Base-by-base conservation (phyloP, 2,888 invertebrate genomes). In the Drosophila picticornis region DNA sequence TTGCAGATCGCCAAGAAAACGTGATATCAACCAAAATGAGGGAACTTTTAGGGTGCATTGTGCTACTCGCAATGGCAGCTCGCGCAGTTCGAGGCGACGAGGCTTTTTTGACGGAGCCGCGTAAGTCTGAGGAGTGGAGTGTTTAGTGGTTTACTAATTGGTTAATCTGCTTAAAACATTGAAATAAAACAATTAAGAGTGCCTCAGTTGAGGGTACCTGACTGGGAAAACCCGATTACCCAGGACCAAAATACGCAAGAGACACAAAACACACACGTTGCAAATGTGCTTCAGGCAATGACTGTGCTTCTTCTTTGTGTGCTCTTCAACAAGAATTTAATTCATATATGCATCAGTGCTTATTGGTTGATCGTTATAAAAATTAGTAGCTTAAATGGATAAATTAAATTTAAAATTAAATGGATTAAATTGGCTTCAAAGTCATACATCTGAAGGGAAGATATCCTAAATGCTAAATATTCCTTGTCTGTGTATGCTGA, bases 91-190 rank as follows among this genome's bases (percentile, higher is more conserved):
- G 70, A 66, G 66, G 71, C 61, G 85, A 90, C n/a, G 87, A 90
- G 34, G 82, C 63, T 36, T 91, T 86, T 75, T 56, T 91, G 68
- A 91, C 87, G 27, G 90, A 91, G 77, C 89, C 91, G 84, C 91
- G 91, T 92, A 91, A 92, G 81, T 95, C 65, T 64, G 40, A 69
- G 67, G 58, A 69, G 72, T 63, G 70, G 19, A 58, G 27, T 58
- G 52, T 13, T 34, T 34, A 4, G 13, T 50, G 34, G 38, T 25
- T 29, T 43, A 11, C 22, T 57, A 43, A 22, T 25, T 22, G 31
- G 19, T 46, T 38, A 56, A 27, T 10, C 22, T 53, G 31, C 32
- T 51, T 13, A 25, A 57, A 13, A 10, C 7, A 13, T 11, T 11
- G 29, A 10, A n/a, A 13, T 40, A 38, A 4, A 40, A 29, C 1